Percentiles rank a stretch among this genome's conserved stretches.
phyloP scores from a whole-genome alignment of 92 coral and sea anemone genomes.

The Parazoanthus atlanticus region DNA sequence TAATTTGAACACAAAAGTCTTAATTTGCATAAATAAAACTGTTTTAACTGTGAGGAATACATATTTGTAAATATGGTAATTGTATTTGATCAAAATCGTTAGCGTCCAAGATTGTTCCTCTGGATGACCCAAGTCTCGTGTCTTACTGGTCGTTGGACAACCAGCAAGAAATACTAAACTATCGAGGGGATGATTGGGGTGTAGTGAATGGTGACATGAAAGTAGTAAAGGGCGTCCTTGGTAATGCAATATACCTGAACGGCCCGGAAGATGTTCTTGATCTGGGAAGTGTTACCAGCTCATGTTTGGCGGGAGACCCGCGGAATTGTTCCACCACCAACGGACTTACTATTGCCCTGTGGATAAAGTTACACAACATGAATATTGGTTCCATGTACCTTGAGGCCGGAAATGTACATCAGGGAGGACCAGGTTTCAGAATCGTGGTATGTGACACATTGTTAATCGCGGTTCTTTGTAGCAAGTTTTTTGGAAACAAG shows the following conservation, averaged over 20 bases:
- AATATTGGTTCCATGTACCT: background rate
- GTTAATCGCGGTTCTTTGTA: background rate
- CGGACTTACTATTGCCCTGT: constrained; percentile 22
- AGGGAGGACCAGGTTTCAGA: constrained; percentile 12
- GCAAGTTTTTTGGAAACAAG: background rate
- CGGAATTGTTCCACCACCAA: background rate
- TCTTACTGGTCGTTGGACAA: constrained; percentile 36
- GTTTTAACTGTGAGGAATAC: no score
- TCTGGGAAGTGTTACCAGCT: background rate
- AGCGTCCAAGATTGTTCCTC: constrained; percentile 5
- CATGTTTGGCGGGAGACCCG: background rate
- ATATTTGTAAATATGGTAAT: background rate
- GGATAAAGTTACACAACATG: background rate
- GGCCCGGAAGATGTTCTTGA: background rate
- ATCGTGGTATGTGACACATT: constrained; percentile 9
- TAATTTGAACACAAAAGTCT: no score
- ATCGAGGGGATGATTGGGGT: constrained; percentile 25
- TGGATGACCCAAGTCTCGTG: constrained; percentile 11
- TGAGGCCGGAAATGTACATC: background rate
- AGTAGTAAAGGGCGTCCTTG: background rate
- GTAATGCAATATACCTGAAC: background rate
- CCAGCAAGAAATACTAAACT: background rate
- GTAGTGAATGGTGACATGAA: background rate
- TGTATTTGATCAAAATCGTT: background rate
- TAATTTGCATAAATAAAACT: no score